phyloP scores from a whole-genome alignment of 2,888 invertebrate species.

The Cynaeus angustus region DNA sequence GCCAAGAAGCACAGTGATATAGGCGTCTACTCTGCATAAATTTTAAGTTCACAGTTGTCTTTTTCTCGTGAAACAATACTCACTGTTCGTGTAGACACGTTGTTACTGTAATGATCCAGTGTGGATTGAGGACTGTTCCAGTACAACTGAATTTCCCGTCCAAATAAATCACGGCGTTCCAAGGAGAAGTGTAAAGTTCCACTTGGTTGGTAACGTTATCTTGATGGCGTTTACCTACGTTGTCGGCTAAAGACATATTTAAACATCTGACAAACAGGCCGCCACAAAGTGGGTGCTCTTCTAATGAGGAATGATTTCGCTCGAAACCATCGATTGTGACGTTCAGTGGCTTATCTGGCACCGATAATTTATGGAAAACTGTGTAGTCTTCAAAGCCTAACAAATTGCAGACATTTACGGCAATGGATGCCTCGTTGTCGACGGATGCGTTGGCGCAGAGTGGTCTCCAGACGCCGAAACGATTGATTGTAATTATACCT shows the following conservation, averaged over 20 bases:
- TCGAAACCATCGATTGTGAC: constrained; percentile 50
- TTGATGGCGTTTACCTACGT: constrained; percentile 53
- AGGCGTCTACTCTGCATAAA: constrained; percentile 70
- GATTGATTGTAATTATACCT: constrained; percentile 79
- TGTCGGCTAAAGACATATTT: constrained; percentile 69
- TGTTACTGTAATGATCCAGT: constrained; percentile 78
- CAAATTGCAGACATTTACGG: constrained; percentile 77
- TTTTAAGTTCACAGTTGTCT: constrained; percentile 1
- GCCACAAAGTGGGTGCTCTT: constrained; percentile 67
- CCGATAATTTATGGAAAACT: constrained; percentile 58
- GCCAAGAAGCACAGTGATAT: constrained; percentile 80
- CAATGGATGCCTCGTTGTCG: constrained; percentile 72
- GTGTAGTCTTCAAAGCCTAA: constrained; percentile 77
- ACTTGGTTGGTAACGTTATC: constrained; percentile 62
- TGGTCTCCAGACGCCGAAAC: constrained; percentile 79
- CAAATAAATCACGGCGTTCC: constrained; percentile 82
- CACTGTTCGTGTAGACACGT: constrained; percentile 69
- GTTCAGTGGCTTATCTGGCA: constrained; percentile 53
- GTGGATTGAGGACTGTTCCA: constrained; percentile 78
- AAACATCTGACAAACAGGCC: constrained; percentile 75
- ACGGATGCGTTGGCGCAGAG: constrained; percentile 74
- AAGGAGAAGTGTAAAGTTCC: constrained; percentile 76
- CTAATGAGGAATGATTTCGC: constrained; percentile 36
- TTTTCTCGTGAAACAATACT: constrained; percentile 15
- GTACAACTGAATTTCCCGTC: constrained; percentile 82